Conservation (phyloP, 2,797 vertebrate genomes). For the Sciaenops ocellatus region DNA sequence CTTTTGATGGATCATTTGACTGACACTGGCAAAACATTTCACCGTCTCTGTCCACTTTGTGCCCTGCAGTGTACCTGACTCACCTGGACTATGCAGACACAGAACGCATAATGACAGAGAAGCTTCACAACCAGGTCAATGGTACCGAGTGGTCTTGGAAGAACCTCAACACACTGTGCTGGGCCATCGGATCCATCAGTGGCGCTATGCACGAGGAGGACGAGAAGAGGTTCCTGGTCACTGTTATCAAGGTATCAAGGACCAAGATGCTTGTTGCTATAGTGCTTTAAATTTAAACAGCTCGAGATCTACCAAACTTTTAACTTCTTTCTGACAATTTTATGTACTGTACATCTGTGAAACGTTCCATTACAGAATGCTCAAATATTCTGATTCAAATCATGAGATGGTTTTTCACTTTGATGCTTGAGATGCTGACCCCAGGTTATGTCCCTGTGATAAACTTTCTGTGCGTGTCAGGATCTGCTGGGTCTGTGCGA, state of each 20-base stretch:
- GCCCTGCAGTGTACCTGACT: slow-evolving; percentile 92
- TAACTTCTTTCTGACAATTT: background rate
- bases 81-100: slow-evolving; percentile 99
- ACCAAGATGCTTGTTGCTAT: background rate
- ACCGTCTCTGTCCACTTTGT: background rate
- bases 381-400: background rate
- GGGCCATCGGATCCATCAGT: slow-evolving; percentile 99
- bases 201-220: slow-evolving; percentile 99
- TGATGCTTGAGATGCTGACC: background rate
- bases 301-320: background rate
- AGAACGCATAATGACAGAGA: slow-evolving; percentile 98
- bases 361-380: background rate
- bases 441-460: background rate
- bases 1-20: too few species aligned
- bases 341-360: background rate
- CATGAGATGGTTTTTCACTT: background rate
- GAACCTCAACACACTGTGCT: slow-evolving; percentile 97
- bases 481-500: slow-evolving; percentile 98
- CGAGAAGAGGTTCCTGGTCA: slow-evolving; percentile 98
- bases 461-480: slow-evolving; percentile 72
- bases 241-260: slow-evolving; percentile 94
- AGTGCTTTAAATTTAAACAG: background rate
- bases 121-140: slow-evolving; percentile 99
- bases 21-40: background rate
- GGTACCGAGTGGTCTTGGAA: slow-evolving; percentile 99